phyloP scores from a whole-genome alignment of 2,888 invertebrate genomes.

The Tetragnatha montana region DNA sequence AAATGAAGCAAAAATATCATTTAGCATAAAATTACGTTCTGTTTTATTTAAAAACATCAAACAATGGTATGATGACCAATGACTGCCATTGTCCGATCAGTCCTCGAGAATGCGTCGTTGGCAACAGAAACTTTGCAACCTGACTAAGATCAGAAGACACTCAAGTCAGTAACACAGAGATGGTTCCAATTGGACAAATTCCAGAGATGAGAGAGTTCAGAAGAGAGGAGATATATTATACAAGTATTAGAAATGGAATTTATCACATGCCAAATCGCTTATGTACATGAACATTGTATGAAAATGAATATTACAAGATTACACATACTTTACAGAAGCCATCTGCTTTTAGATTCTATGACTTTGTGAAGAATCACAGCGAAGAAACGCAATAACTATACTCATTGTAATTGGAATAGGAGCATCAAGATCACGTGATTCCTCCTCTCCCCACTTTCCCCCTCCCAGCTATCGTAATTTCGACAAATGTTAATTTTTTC shows the following conservation, averaged over 20 bases:
- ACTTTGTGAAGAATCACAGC: constrained; percentile 30
- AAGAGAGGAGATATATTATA: constrained; percentile 70
- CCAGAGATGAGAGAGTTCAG: constrained; percentile 60
- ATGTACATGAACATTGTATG: constrained; percentile 69
- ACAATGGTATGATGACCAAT: constrained; percentile 67
- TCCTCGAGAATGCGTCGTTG: constrained; percentile 45
- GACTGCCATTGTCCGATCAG: constrained; percentile 17
- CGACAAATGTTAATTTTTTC: too few relatives aligned
- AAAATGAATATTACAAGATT: constrained; percentile 70
- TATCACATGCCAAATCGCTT: constrained; percentile 70
- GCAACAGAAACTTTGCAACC: constrained; percentile 34
- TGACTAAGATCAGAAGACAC: constrained; percentile 50
- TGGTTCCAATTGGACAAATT: constrained; percentile 55
- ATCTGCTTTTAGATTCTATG: constrained; percentile 32
- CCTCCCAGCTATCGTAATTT: too few relatives aligned
- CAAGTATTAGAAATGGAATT: constrained; percentile 69
- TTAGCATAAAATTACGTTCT: constrained; percentile 69
- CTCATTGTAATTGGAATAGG: neutral
- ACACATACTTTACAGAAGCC: constrained; percentile 66
- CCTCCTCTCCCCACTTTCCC: too few relatives aligned
- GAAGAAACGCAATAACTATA: neutral
- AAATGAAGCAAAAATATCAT: constrained; percentile 70
- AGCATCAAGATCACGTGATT: too few relatives aligned
- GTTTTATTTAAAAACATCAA: constrained; percentile 71
- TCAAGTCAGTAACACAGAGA: constrained; percentile 60